Base-by-base conservation (phyloP, 2,113 vertebrate species). In the Acrocephalus kingi region DNA sequence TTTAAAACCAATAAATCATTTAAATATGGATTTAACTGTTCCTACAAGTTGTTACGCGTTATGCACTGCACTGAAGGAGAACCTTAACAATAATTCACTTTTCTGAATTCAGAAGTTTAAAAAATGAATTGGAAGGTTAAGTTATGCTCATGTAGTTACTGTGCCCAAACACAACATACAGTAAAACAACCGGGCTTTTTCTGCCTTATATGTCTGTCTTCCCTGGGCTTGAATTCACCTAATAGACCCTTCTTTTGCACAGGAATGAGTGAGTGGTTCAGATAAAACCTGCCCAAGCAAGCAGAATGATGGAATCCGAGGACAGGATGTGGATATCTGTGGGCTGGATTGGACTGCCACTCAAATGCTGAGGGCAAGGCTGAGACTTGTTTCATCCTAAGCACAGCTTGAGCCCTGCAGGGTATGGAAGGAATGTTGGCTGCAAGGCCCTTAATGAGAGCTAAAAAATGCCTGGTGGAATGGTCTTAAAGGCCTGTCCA, bases 1-100 rank as follows among this genome's bases (percentile, higher is more conserved):
- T 95, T 93, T 66, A 63, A 97, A 93, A 83, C 27, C 30, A 89
- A 86, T 82, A 83, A 86, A 59, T 87, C 81, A 92, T 73, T 91
- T 88, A 91, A 96, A 78, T 84, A 90, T 67, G 37, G 17, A 84
- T 91, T 95, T 93, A 95, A 90, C 45, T 86, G 56, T 84, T 94
- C 16, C 39, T 90, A 71, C 61, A 79, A 51, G 39, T 46, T 10
- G 2, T 73, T 80, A 62, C 23, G 31, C 9, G 1, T 77, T 91
- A 58, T 62, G 46, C 6, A 4, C 31, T 89, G 24, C 33, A 45
- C 33, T 79, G 62, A 87, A 93, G 55, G 18, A 84, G 68, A 85
- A 84, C 27, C 72, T 94, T 10, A 67, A 69, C 17, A 62, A 64
- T 71, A 87, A 79, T 54, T 33, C 31, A 75, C 33, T 84, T 88